Percentiles rank a stretch among this genome's conserved stretches.
Conservation (phyloP, 2,888 invertebrate genomes). For the Nezara viridula region DNA sequence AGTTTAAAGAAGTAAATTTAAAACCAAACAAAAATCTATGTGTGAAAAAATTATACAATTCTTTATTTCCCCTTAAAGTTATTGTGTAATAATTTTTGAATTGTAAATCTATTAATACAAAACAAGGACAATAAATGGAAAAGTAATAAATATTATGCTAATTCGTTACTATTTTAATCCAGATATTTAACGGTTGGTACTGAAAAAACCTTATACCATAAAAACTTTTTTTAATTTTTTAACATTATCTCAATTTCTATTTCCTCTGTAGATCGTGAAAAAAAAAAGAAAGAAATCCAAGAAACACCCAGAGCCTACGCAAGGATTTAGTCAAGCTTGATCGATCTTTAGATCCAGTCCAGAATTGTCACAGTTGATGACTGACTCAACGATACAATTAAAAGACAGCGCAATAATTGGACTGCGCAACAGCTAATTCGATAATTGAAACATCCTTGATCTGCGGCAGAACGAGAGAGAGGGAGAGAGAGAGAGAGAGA, state of each 20-base stretch:
- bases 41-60: too few species aligned
- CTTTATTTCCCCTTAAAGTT: too few species aligned
- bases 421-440: constrained; percentile 9
- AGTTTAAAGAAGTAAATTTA: too few species aligned
- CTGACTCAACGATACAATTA: background rate
- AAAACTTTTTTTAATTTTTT: background rate
- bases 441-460: background rate
- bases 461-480: background rate
- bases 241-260: background rate
- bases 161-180: too few species aligned
- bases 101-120: too few species aligned
- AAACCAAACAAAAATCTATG: too few species aligned
- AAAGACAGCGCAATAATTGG: background rate
- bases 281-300: background rate
- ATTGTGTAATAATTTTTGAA: too few species aligned
- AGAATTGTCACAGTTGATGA: background rate
- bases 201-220: background rate
- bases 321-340: background rate
- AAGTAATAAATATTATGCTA: too few species aligned
- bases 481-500: background rate
- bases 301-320: background rate
- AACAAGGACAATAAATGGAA: too few species aligned
- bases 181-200: too few species aligned
- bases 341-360: background rate
- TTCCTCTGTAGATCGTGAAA: background rate